These are phyloP conservation scores for Ladona fulva DNA, from an alignment of 1,140 invertebrate genomes.

Conservation along the genomic window DNA sequence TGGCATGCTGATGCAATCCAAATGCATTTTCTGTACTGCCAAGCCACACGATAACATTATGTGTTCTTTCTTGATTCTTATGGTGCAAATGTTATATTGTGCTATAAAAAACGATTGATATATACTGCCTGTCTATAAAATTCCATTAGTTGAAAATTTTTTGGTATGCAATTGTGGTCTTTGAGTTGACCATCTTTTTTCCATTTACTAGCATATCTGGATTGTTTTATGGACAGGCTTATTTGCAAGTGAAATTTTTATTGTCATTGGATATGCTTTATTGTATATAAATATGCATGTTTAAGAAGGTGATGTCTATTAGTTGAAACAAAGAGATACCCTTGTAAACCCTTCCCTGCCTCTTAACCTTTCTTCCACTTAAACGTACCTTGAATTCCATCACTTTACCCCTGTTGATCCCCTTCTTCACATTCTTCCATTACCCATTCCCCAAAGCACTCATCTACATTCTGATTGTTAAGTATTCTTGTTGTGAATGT, in stretches of 20 bases:
- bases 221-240: neutral
- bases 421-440: neutral
- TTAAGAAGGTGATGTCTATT: neutral
- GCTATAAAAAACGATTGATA: neutral
- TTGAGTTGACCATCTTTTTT: neutral
- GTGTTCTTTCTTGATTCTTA: neutral
- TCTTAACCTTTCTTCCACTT: neutral
- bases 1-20: neutral
- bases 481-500: conserved; percentile 18
- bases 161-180: neutral
- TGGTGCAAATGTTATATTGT: neutral
- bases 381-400: neutral
- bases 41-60: neutral
- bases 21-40: neutral
- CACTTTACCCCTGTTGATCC: neutral
- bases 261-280: neutral
- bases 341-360: neutral
- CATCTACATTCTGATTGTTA: conserved; percentile 13
- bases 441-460: neutral
- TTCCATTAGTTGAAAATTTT: neutral
- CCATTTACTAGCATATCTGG: neutral
- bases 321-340: conserved; percentile 11
- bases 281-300: conserved; percentile 8
- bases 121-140: neutral
- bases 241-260: neutral